Percentiles rank a stretch among this genome's conserved stretches.
Evolutionary conservation across 2,797 vertebrate species (phyloP).

Genomic region (Falco concolor): DNA sequence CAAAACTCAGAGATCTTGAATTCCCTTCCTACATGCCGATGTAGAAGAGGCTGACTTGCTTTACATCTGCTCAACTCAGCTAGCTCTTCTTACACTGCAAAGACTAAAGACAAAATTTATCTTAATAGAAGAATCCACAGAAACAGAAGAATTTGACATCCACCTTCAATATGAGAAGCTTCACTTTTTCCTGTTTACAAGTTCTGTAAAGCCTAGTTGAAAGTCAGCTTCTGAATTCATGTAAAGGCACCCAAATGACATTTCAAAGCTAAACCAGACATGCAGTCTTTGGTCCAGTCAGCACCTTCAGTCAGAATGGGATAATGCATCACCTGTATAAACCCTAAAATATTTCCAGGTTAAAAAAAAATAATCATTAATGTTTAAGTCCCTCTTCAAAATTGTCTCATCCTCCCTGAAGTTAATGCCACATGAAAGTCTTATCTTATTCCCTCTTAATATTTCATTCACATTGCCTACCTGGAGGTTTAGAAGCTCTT

Average conservation of each 20-base stretch:
- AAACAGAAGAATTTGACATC: not conserved
- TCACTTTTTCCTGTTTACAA: not conserved
- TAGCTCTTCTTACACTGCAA: not conserved
- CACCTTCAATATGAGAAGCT: not conserved
- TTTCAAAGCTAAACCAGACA: not conserved
- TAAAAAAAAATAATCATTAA: not conserved
- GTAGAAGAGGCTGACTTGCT: not conserved
- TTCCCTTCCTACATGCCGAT: not conserved
- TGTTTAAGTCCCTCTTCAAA: not conserved
- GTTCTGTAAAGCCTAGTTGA: not conserved
- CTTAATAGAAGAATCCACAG: not conserved
- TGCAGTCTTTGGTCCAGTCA: not conserved
- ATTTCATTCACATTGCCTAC: not conserved
- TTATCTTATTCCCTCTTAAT: not conserved
- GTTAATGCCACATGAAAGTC: not conserved
- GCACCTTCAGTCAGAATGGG: not conserved
- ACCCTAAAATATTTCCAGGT: not conserved
- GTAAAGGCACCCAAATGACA: not conserved
- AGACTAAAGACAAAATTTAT: not conserved
- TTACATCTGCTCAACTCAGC: not conserved
- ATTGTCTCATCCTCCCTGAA: not conserved
- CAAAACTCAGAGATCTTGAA: not conserved
- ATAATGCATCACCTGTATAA: not conserved
- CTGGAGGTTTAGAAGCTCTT: not conserved
- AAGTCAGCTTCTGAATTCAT: not conserved